A percentile compares a stretch with the other conserved stretches of the same genome.
These are phyloP conservation scores for Mustelus asterias DNA, from an alignment of 2,113 vertebrate species.

Conservation along the genomic window DNA sequence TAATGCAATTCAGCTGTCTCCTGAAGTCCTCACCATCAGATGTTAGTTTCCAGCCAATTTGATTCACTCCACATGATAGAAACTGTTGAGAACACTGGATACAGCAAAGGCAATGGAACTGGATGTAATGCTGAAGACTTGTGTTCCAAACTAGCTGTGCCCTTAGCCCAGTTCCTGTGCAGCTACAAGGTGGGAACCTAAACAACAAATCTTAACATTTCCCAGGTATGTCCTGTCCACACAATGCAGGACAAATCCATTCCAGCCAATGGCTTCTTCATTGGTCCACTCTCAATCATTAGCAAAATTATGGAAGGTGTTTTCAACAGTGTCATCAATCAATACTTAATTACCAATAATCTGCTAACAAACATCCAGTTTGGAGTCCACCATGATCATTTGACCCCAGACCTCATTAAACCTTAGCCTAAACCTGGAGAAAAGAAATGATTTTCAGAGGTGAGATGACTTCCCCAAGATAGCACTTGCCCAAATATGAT, in stretches of 20 bases:
- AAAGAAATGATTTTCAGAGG: background rate
- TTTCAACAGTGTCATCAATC: background rate
- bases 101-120: background rate
- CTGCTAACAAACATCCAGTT: background rate
- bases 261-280: background rate
- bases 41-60: background rate
- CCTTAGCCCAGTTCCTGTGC: background rate
- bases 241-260: background rate
- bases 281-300: background rate
- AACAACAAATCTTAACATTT: background rate
- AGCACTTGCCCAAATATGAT: background rate
- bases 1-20: background rate
- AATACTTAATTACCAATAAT: background rate
- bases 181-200: background rate
- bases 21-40: background rate
- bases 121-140: background rate
- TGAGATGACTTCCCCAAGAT: background rate
- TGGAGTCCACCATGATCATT: background rate
- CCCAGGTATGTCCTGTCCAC: background rate
- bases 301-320: background rate
- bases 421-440: background rate
- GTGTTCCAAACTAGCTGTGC: background rate
- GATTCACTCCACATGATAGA: background rate
- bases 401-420: background rate
- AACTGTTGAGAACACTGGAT: background rate